Base-by-base conservation (phyloP, 1,140 invertebrate species). In the Macrocentrus cingulum region DNA sequence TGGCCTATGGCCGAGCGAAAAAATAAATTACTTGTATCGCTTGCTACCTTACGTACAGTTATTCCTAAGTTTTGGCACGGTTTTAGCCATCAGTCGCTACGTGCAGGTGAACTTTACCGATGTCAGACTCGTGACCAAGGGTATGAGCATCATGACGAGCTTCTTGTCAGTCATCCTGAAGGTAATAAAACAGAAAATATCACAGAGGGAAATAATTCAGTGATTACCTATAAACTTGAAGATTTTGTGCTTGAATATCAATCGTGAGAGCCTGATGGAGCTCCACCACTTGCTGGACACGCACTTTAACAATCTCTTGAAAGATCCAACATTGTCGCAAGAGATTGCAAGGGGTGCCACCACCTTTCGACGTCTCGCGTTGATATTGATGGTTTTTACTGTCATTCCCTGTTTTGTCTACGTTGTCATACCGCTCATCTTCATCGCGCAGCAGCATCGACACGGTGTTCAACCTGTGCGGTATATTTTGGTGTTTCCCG, bases 61-160 rank as follows among this genome's bases (percentile, higher is more conserved):
- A 8, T 2, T 37, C 0, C 8, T 61, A 9, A 34, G 19, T 4
- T 29, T 44, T 1, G 32, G 25, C 25, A 18, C 13, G 6, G 25
- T 15, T 36, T n/a, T 56, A 15, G 59, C 42, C 0, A 51, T 56
- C 13, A 3, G 59, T 0, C 46, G 53, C 7, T 68, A 63, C 32
- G 64, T 66, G 23, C 4, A 45, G n/a, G 29, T 22, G 2, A 25
- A 66, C 54, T 2, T 55, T 1, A 50, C 42, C 7, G 62, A 67
- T 23, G 53, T 71, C 3, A 48, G 20, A 37, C n/a, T 48, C 9
- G 42, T 69, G 1, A 65, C 64, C 1, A 68, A 56, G 56, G 61
- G 54, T 29, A 42, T 61, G 55, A 56, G 58, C 6, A 42, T 60
- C 6, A 50, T 60, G 37, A 55, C 32, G 20, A 60, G 58, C 23